Evolutionary conservation across 2,113 vertebrate species (phyloP), one percentile per base, ranked within the genome.

Genomic region (Corythornis madagascariensis): DNA sequence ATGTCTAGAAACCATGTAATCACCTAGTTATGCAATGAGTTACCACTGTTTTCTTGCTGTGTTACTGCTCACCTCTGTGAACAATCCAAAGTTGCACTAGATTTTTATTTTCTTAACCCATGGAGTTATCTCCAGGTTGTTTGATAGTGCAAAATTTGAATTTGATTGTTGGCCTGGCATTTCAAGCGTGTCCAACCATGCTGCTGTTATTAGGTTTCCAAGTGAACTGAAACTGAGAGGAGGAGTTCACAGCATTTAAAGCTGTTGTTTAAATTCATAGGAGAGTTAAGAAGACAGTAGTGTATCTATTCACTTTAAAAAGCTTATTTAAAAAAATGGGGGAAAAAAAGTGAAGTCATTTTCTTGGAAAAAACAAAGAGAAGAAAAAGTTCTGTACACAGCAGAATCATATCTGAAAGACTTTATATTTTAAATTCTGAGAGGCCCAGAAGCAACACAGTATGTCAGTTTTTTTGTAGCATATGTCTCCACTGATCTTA

Each of bases 401-500:
- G 47, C 47, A 75, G 21, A 55, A 42, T 35, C 16, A 6, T 47
- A 56, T 56, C 48, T 70, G 11, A 83, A 78, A 48, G n/a, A 17
- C 4, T 47, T 45, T 66, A 35, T 18, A 1, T 66, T 35, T 16
- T 1, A 29, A 73, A 33, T 79, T 63, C 38, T 71, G 17, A 13
- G 35, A 84, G 31, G 59, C 25, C 16, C 53, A 85, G 83, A 89
- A 83, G 71, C 29, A 83, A 7, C 48, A 77, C 33, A 83, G 43
- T 75, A 26, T 73, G 82, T 67, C 71, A 80, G 69, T 88, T 64
- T 88, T 90, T 85, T 43, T 93, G 78, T 53, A 73, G 81, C 61
- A 16, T 87, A 33, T 79, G 65, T 81, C 93, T 95, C 71, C 48
- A 50, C 42, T 83, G 82, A 70, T 93, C 63, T 87, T 78, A 28